Percentiles rank a stretch among this genome's conserved stretches.
Conservation (phyloP, 1,140 invertebrate species). For the Pomacea maculata region DNA sequence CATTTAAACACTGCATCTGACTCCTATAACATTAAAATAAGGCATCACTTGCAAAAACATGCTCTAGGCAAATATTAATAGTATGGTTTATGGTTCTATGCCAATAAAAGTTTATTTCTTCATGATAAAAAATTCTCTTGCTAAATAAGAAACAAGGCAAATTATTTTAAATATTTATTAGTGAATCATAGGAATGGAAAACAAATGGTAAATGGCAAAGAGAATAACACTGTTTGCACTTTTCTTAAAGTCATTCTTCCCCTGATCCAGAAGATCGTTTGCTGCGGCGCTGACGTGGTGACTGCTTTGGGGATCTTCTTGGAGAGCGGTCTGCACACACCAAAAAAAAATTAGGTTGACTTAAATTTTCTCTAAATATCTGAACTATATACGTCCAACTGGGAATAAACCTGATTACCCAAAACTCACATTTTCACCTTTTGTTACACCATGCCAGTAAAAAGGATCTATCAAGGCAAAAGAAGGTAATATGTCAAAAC, state of each 20-base stretch:
- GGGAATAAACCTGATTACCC: background rate
- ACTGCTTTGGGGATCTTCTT: slow-evolving; percentile 58
- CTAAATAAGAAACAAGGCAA: too few relatives aligned
- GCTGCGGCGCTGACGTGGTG: slow-evolving; percentile 58
- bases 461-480: background rate
- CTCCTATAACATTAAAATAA: too few relatives aligned
- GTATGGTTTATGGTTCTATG: too few relatives aligned
- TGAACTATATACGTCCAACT: background rate
- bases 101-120: too few relatives aligned
- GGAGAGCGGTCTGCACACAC: slow-evolving; percentile 57
- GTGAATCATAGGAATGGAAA: too few relatives aligned
- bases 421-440: background rate
- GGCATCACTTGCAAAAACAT: too few relatives aligned
- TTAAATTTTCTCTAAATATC: background rate
- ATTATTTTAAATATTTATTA: too few relatives aligned
- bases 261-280: slow-evolving; percentile 54
- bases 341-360: background rate
- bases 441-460: background rate
- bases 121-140: too few relatives aligned
- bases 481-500: too few relatives aligned
- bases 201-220: background rate
- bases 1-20: too few relatives aligned
- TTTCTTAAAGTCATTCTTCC: slow-evolving; percentile 48
- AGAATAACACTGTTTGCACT: background rate
- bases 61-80: too few relatives aligned